Evolutionary conservation across 2,113 vertebrate species (phyloP).

Genomic region (Ophthalmolycus amberensis): DNA sequence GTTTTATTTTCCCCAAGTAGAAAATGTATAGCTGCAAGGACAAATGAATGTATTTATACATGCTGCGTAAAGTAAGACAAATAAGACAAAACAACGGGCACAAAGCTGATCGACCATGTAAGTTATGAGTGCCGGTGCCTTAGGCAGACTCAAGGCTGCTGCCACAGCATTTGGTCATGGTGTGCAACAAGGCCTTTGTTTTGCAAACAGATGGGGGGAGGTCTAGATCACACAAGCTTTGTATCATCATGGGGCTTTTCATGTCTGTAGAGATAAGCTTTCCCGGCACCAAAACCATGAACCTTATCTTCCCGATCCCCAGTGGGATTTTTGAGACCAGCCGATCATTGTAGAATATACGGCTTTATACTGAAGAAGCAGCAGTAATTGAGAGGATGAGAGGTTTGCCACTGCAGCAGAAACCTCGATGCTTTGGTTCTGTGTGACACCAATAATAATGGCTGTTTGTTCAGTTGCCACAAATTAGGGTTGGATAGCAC

Average conservation of each 20-base stretch:
- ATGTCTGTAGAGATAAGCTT: conserved; percentile 48
- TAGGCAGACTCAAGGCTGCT: conserved; percentile 54
- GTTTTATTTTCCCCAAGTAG: conserved; percentile 18
- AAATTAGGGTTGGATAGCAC: conserved; percentile 36
- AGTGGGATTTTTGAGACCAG: conserved; percentile 6
- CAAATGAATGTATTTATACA: conserved; percentile 10
- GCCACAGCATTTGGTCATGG: conserved; percentile 49
- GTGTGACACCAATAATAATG: conserved; percentile 65
- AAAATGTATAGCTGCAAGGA: conserved; percentile 30
- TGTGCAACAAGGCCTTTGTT: conserved; percentile 56
- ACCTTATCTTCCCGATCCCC: conserved; percentile 8
- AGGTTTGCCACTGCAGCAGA: conserved; percentile 35
- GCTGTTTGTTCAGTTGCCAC: conserved; percentile 32
- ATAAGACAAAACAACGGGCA: conserved; percentile 32
- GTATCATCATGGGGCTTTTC: conserved; percentile 54
- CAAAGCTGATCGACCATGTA: conserved; percentile 45
- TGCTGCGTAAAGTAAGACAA: conserved; percentile 28
- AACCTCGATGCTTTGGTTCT: conserved; percentile 40
- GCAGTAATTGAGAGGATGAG: conserved; percentile 48
- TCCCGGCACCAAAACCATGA: not conserved
- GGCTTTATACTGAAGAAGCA: conserved; percentile 13
- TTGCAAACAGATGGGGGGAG: conserved; percentile 50
- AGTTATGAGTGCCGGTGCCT: conserved; percentile 42
- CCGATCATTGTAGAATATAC: conserved; percentile 5
- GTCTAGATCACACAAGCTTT: conserved; percentile 50